Evolutionary conservation across 2,113 vertebrate species (phyloP).

Genomic region (Motacilla alba): DNA sequence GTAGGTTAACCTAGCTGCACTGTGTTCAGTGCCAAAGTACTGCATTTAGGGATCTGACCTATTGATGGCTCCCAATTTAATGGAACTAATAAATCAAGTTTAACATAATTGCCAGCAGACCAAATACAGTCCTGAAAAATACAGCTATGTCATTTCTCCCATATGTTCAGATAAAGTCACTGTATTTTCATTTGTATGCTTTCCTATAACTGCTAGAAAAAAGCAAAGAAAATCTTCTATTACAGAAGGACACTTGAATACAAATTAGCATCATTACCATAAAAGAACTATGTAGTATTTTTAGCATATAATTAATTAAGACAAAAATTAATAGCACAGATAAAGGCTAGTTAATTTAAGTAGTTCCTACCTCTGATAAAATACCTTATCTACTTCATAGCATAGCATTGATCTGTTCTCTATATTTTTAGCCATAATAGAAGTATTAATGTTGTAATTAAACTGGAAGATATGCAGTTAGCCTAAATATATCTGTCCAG

Average conservation of each 20-base stretch:
- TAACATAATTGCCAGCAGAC: not conserved
- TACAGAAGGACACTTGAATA: not conserved
- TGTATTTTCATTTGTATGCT: not conserved
- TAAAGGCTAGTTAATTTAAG: constrained; percentile 3
- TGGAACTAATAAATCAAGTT: not conserved
- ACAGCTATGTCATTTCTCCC: not conserved
- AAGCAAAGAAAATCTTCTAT: not conserved
- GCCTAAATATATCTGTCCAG: not conserved
- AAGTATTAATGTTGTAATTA: not conserved
- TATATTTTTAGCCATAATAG: not conserved
- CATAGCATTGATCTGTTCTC: not conserved
- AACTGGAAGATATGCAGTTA: not conserved
- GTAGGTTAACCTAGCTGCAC: not conserved
- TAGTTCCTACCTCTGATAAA: not conserved
- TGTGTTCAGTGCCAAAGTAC: not conserved
- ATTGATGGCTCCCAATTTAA: not conserved
- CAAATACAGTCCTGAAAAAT: not conserved
- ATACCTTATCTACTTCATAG: not conserved
- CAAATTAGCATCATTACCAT: not conserved
- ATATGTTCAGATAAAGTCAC: not conserved
- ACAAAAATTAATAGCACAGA: not conserved
- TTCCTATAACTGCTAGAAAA: not conserved
- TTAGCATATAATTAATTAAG: constrained; percentile 23
- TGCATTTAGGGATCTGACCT: not conserved
- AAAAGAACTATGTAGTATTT: not conserved